These are phyloP conservation scores for Polyergus mexicanus DNA, from an alignment of 1,140 invertebrate genomes.

Conservation along the genomic window DNA sequence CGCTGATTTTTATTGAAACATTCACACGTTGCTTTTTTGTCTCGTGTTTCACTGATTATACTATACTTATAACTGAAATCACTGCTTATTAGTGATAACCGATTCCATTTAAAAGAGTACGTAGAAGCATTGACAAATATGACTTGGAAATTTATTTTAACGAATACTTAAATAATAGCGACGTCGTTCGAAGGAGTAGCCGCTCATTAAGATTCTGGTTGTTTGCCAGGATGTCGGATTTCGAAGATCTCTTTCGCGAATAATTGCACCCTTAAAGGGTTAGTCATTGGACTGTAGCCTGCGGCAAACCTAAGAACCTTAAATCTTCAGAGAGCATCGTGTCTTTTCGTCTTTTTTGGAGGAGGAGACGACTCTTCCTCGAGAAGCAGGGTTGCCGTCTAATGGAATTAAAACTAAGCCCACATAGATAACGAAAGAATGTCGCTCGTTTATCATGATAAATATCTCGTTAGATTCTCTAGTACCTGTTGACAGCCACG, in stretches of 20 bases:
- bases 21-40: too few species aligned
- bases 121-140: too few species aligned
- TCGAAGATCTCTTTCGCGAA: slow-evolving; percentile 76
- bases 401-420: slow-evolving; percentile 84
- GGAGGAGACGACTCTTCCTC: slow-evolving; percentile 29
- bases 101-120: background rate
- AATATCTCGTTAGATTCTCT: slow-evolving; percentile 76
- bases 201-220: slow-evolving; percentile 83
- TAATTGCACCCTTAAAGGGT: slow-evolving; percentile 81
- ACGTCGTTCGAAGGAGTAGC: slow-evolving; percentile 39
- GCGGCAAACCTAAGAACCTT: slow-evolving; percentile 72
- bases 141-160: background rate
- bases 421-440: slow-evolving; percentile 78
- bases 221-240: slow-evolving; percentile 78
- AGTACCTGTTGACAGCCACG: slow-evolving; percentile 53
- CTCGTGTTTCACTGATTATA: too few species aligned
- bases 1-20: too few species aligned
- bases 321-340: slow-evolving; percentile 67
- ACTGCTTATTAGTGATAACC: too few species aligned
- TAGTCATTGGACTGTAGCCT: slow-evolving; percentile 77
- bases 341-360: slow-evolving; percentile 46
- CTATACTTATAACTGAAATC: too few species aligned
- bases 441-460: slow-evolving; percentile 78
- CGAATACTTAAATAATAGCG: background rate
- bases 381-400: slow-evolving; percentile 75